Evolutionary conservation across 2,113 vertebrate species (phyloP).

Genomic region (Aegypius monachus): DNA sequence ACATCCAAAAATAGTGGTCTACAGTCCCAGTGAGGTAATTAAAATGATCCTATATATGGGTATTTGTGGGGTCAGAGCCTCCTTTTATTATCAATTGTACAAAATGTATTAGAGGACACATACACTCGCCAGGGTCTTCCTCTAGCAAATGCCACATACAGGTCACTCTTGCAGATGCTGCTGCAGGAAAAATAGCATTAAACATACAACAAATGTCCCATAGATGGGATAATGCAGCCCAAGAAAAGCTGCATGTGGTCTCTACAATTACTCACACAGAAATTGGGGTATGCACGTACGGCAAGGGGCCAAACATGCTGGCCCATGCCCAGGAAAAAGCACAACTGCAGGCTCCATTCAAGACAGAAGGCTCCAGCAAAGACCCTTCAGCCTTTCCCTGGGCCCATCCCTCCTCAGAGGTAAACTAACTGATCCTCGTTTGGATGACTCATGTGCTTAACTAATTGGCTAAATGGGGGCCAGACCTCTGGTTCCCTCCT

Average conservation of each 20-base stretch:
- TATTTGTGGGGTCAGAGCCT: not conserved
- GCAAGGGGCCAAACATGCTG: not conserved
- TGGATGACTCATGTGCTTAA: slow-evolving; percentile 17
- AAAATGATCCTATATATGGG: not conserved
- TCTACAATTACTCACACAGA: not conserved
- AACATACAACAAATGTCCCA: rapidly evolving
- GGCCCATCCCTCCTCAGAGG: not conserved
- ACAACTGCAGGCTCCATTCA: not conserved
- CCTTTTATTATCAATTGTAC: not conserved
- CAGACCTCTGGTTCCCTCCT: not conserved
- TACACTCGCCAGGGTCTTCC: rapidly evolving
- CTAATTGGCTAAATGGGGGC: slow-evolving; percentile 32
- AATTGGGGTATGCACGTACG: rapidly evolving
- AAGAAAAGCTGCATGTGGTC: not conserved
- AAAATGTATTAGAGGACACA: rapidly evolving
- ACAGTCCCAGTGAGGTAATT: not conserved
- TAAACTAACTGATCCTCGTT: not conserved
- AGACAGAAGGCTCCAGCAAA: not conserved
- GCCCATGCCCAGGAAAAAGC: rapidly evolving
- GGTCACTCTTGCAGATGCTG: not conserved
- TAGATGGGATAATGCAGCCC: not conserved
- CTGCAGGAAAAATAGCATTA: not conserved
- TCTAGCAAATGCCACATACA: not conserved
- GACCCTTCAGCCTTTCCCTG: not conserved
- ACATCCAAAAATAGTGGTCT: not conserved